phyloP scores from a whole-genome alignment of 2,113 vertebrate species.

The Pica pica region DNA sequence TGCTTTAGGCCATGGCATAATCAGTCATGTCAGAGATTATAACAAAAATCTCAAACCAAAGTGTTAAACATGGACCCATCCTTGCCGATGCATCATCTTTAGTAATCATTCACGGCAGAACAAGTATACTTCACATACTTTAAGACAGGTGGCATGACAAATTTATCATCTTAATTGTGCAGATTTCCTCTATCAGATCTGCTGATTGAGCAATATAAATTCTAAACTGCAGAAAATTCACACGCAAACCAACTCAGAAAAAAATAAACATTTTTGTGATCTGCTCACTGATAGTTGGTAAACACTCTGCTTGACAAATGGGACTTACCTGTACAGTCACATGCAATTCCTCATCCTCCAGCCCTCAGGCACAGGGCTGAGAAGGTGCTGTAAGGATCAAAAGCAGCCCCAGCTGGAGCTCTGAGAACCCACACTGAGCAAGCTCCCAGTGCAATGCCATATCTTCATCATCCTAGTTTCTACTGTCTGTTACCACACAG shows the following conservation, averaged over 20 bases:
- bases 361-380: background rate
- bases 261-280: background rate
- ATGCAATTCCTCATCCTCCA: background rate
- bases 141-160: conserved; percentile 40
- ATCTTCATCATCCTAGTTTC: background rate
- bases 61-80: conserved; percentile 57
- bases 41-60: conserved; percentile 61
- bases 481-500: background rate
- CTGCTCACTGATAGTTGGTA: background rate
- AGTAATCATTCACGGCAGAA: conserved; percentile 44
- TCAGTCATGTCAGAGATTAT: conserved; percentile 66
- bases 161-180: conserved; percentile 62
- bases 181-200: conserved; percentile 50
- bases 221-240: conserved; percentile 37
- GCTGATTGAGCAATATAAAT: conserved; percentile 4
- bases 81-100: conserved; percentile 66
- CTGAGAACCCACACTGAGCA: background rate
- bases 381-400: background rate
- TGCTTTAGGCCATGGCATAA: conserved; percentile 56
- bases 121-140: conserved; percentile 54
- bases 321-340: background rate
- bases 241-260: background rate
- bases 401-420: background rate
- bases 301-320: background rate
- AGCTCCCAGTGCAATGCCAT: fast-evolving